A percentile compares a stretch with the other conserved stretches of the same genome.
Conservation (phyloP, 2,113 vertebrate species). For the Oenanthe melanoleuca region DNA sequence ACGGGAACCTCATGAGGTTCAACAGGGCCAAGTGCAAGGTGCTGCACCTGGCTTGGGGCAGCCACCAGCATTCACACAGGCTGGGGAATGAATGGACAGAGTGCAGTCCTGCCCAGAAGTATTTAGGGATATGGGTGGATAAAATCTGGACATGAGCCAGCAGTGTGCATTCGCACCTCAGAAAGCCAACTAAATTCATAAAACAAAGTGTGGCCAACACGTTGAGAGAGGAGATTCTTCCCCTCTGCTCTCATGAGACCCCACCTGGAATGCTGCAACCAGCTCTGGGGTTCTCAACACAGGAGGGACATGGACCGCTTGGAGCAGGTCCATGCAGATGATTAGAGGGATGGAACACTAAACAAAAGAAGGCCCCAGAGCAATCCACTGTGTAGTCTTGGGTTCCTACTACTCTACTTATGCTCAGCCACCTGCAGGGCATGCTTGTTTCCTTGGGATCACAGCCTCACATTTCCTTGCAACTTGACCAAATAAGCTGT, state of each 20-base stretch:
- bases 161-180: background rate
- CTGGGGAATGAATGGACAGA: background rate
- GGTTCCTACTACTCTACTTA: background rate
- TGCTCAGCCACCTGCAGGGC: background rate
- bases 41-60: background rate
- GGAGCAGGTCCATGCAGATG: background rate
- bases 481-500: background rate
- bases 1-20: background rate
- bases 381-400: background rate
- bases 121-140: no score
- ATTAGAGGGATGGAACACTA: background rate
- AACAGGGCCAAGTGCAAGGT: background rate
- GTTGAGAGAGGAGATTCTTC: background rate
- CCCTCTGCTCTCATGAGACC: background rate
- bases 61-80: background rate
- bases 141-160: background rate
- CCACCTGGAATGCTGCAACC: background rate
- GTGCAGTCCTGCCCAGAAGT: background rate
- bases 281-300: background rate
- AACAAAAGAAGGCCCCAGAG: background rate
- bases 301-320: background rate
- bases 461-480: background rate
- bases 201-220: fast-evolving
- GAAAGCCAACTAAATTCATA: background rate
- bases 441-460: background rate